Evolutionary conservation across 35 echinoderm and acorn worm species (phyloP).

Genomic region (Anneissia japonica): DNA sequence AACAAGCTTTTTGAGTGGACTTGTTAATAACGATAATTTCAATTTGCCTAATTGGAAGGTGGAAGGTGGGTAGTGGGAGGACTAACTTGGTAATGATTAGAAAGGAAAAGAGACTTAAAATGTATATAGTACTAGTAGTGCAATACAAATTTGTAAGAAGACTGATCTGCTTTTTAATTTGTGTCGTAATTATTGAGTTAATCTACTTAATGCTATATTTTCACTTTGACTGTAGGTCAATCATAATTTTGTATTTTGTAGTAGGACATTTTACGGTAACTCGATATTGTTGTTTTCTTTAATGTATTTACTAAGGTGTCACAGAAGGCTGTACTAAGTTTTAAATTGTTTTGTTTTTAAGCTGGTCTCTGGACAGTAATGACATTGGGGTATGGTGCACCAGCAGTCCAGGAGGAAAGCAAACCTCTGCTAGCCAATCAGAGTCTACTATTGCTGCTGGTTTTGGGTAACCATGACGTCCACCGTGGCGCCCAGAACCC

Average conservation of each 20-base stretch:
- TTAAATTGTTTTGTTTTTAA: constrained; percentile 8
- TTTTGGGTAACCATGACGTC: constrained; percentile 86
- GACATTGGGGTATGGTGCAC: constrained; percentile 67
- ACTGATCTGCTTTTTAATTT: no score
- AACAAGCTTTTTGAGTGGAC: no score
- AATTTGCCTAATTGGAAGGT: no score
- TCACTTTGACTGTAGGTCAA: background rate
- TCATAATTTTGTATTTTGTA: background rate
- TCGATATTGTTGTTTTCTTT: background rate
- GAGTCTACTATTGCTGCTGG: constrained; percentile 69
- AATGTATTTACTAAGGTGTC: background rate
- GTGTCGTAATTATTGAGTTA: no score
- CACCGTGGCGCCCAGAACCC: constrained; percentile 86
- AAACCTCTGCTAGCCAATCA: constrained; percentile 71
- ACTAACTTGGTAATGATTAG: no score
- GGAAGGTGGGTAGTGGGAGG: no score
- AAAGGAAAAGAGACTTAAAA: no score
- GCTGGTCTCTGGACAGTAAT: constrained; percentile 92
- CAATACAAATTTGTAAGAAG: no score
- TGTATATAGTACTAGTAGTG: no score
- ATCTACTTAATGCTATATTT: background rate
- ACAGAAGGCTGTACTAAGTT: background rate
- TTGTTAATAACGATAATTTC: no score
- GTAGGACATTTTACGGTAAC: background rate
- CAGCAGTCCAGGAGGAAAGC: constrained; percentile 2